A percentile compares a stretch with the other conserved stretches of the same genome.
These are phyloP conservation scores for Zoanthus solanderi DNA, from an alignment of 92 coral and sea anemone genomes.

Conservation along the genomic window DNA sequence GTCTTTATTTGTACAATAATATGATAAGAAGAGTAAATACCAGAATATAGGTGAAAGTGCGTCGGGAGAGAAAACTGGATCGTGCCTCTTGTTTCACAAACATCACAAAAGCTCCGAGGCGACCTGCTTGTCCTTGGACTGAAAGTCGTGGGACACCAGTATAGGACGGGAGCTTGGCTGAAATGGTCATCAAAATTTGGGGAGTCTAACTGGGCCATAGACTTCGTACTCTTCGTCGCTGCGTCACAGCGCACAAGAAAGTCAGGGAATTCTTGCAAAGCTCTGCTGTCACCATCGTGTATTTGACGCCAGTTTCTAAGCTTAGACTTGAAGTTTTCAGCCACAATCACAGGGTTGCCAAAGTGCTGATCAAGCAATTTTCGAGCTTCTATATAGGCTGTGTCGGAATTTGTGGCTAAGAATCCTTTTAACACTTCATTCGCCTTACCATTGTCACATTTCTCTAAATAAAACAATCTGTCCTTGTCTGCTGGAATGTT, in stretches of 20 bases:
- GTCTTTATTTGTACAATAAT: too few species aligned
- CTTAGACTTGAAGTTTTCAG: slow-evolving; percentile 67
- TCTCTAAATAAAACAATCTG: slow-evolving; percentile 36
- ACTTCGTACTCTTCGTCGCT: slow-evolving; percentile 49
- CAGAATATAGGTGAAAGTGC: not conserved
- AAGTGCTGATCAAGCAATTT: slow-evolving; percentile 53
- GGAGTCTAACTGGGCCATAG: slow-evolving; percentile 52
- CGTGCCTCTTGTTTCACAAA: slow-evolving; percentile 56
- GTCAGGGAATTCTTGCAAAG: slow-evolving; percentile 50
- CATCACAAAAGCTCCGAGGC: slow-evolving; percentile 50
- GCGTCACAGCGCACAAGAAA: slow-evolving; percentile 56
- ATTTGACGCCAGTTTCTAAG: slow-evolving; percentile 76
- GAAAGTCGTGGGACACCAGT: slow-evolving; percentile 50
- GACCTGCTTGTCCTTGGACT: slow-evolving; percentile 35
- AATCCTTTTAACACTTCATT: slow-evolving; percentile 52
- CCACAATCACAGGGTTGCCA: slow-evolving; percentile 76
- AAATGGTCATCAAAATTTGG: slow-evolving; percentile 35
- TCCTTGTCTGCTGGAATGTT: slow-evolving; percentile 50
- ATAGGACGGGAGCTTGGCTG: slow-evolving; percentile 59
- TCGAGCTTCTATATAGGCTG: slow-evolving; percentile 39
- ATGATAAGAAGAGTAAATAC: too few species aligned
- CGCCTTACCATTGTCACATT: slow-evolving; percentile 44
- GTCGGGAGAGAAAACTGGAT: slow-evolving; percentile 61
- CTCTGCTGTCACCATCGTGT: slow-evolving; percentile 46
- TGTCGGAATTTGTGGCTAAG: slow-evolving; percentile 46